Percentiles rank a stretch among this genome's conserved stretches.
These are phyloP conservation scores for Drosophila sulfurigaster DNA, from an alignment of 1,140 invertebrate genomes.

Conservation along the genomic window DNA sequence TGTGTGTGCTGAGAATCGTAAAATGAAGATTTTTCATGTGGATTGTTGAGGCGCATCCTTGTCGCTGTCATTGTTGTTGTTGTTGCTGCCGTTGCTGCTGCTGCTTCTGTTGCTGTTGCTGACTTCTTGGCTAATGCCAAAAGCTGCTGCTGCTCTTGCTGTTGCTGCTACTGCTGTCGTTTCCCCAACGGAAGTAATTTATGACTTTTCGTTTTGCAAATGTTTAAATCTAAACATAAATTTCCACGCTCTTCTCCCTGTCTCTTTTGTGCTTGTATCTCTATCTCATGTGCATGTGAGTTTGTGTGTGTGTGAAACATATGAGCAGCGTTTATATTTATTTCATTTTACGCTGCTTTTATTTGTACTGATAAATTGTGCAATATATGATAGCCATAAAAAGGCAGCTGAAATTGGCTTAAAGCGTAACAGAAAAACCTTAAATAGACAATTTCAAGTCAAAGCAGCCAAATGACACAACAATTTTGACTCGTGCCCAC, in stretches of 20 bases:
- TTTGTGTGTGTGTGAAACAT: conserved; percentile 55
- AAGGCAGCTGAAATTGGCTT: conserved; percentile 63
- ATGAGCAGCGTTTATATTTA: conserved; percentile 78
- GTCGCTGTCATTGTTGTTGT: conserved; percentile 51
- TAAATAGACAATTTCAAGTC: conserved; percentile 55
- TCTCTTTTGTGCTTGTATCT: conserved; percentile 36
- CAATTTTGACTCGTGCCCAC: conserved; percentile 59
- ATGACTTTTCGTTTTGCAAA: conserved; percentile 84
- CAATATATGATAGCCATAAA: conserved; percentile 77
- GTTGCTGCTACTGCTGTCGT: conserved; percentile 51
- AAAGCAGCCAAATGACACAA: conserved; percentile 57
- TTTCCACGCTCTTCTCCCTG: conserved; percentile 51
- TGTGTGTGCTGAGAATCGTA: conserved; percentile 72
- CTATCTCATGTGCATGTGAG: conserved; percentile 34
- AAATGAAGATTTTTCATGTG: conserved; percentile 84
- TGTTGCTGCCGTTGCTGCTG: conserved; percentile 31
- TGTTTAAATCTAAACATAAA: conserved; percentile 83
- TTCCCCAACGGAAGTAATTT: conserved; percentile 81
- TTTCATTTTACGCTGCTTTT: conserved; percentile 70
- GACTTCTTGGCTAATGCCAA: conserved; percentile 59
- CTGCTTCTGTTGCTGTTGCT: conserved; percentile 13
- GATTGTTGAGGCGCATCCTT: conserved; percentile 75
- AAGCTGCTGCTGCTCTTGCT: conserved; percentile 37
- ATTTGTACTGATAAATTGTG: conserved; percentile 81
- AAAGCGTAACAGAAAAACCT: conserved; percentile 51